Evolutionary conservation across 2,113 vertebrate genomes (phyloP).

Genomic region (Ptilonorhynchus violaceus): DNA sequence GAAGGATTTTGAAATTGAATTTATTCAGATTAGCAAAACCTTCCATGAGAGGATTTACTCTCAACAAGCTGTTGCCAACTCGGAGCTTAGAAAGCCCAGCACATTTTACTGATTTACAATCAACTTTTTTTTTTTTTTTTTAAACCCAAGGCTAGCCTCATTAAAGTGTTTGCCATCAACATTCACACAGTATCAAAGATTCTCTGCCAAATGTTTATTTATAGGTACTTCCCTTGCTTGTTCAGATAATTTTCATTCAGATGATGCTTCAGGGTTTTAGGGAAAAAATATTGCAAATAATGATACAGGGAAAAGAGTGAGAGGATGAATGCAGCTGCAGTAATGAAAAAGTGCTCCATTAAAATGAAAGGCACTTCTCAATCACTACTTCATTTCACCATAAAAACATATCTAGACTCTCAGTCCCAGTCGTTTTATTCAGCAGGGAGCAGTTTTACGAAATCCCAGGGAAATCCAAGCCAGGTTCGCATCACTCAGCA

Average conservation of each 20-base stretch:
- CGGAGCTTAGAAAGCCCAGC: slow-evolving; percentile 57
- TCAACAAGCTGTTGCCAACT: slow-evolving; percentile 85
- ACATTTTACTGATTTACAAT: slow-evolving; percentile 59
- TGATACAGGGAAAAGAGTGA: background rate
- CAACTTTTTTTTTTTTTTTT: background rate
- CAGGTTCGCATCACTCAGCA: fast-evolving
- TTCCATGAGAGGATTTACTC: slow-evolving; percentile 82
- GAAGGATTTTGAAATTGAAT: slow-evolving; percentile 90
- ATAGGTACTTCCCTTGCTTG: background rate
- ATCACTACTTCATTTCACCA: background rate
- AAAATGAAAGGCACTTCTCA: background rate
- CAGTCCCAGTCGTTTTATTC: background rate
- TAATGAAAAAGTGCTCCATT: background rate
- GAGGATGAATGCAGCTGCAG: background rate
- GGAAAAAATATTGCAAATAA: background rate
- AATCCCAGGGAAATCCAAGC: background rate
- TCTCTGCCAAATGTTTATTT: slow-evolving; percentile 27
- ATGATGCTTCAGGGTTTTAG: background rate
- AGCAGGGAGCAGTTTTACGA: background rate
- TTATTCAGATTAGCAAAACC: slow-evolving; percentile 87
- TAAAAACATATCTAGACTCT: background rate
- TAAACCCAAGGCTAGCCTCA: background rate
- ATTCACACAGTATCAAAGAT: slow-evolving; percentile 6
- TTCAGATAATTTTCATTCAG: background rate
- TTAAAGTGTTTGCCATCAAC: slow-evolving; percentile 34